Base-by-base conservation (phyloP, 2,888 invertebrate genomes). In the Machimus atricapillus region DNA sequence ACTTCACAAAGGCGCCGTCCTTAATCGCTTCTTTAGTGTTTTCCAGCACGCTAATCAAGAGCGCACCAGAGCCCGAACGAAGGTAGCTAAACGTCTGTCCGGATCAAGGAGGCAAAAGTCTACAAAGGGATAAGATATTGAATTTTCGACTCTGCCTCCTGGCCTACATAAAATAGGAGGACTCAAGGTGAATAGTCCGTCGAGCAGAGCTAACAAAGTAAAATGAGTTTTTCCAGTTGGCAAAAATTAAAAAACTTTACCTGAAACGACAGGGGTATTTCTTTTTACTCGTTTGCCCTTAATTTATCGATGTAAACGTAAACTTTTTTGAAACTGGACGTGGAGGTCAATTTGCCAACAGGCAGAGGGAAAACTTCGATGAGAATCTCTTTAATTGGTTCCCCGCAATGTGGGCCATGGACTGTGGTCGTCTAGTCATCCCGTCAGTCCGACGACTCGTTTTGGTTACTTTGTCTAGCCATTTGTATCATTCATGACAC, bases 41-140 rank as follows among this genome's bases (percentile, higher is more conserved):
- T n/a, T 76, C 76, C 76, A 76, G 76, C 34, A 76, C 76, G 76
- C 76, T 76, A 76, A 76, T 76, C 76, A 76, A 76, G 76, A 37
- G n/a, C 16, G 23, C 76, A 19, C 43, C 34, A 76, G 31, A 37
- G 19, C 27, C 9, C 16, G 31, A 34, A 27, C 9, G 56, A 56
- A 66, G 66, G 52, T 19, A 1, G 19, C 52, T 66, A 66, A 46
- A 46, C 3, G 66, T 66, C 27, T 66, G 27, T 19, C 19, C 23
- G 66, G 27, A 66, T 27, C 66, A 66, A 27, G 66, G 66, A 27
- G 66, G 19, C 23, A 2, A 66, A 66, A 66, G 66, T 66, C n/a
- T 23, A 58, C 58, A 58, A 66, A 37, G 9, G 34, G 37, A 40
- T 40, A 40, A 40, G 74, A 76, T 76, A 76, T 76, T 76, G 76